Evolutionary conservation across 2,113 vertebrate genomes (phyloP), one percentile per base, ranked within the genome.

Genomic region (Tiliqua scincoides): DNA sequence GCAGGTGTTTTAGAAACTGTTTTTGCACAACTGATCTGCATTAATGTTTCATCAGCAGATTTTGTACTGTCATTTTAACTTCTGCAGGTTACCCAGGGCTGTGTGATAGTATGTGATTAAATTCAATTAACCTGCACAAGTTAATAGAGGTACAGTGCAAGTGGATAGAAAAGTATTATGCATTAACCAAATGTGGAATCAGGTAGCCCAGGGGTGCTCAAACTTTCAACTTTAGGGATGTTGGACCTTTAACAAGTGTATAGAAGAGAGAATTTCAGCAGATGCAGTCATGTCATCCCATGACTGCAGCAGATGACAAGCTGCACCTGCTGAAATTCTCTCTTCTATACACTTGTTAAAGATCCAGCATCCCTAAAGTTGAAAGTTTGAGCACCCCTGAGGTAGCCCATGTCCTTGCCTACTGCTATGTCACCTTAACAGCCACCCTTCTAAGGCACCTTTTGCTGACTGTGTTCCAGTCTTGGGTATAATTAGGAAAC

Each of bases 91-190:
- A 6, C 3, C 65, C n/a, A 68, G 43, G 65, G 65, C 10, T 68
- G 10, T 68, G 12, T 4, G 30, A 67, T 68, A 68, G 15, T 52
- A 6, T 81, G 15, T 6, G 2, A 25, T 1, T 1, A 0, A 0
- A 0, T 12, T 78, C 25, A 59, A 4, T 48, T 84, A 18, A 20
- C 17, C 30, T 75, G 0, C 54, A 84, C 40, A 2, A 52, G 40
- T 7, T 63, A 43, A 2, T n/a, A n/a, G 4, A 8, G 43, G 43
- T 8, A 43, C 81, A 48, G 17, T 85, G 62, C 75, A 17, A 25
- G 18, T 10, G 59, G n/a, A n/a, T 72, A 37, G 23, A 0, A 0
- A 0, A 0, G 67, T 57, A 3, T 20, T 59, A 4, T 0, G 20
- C 79, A 48, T 48, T 4, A 48, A 48, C 43, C 43, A 48, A 48